Evolutionary conservation across 2,888 invertebrate genomes (phyloP).

Genomic region (Crematogaster levior): DNA sequence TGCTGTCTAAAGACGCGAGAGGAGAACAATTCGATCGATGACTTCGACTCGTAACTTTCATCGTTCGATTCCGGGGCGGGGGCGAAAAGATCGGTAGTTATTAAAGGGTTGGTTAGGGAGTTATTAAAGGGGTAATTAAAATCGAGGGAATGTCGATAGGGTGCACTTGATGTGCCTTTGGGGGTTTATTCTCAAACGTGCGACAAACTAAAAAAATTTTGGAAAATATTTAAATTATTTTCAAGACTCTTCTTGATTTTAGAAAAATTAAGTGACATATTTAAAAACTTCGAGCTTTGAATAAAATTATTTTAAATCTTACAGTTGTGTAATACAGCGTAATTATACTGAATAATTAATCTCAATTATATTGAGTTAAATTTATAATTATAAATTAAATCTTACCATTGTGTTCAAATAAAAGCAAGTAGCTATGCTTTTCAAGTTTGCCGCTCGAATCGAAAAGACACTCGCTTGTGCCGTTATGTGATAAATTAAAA

Average conservation of each 20-base stretch:
- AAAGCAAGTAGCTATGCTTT: not conserved
- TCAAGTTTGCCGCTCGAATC: constrained; percentile 23
- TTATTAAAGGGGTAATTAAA: no score
- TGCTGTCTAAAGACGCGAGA: constrained; percentile 64
- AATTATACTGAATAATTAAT: not conserved
- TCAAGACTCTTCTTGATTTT: not conserved
- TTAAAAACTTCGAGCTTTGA: not conserved
- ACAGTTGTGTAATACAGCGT: no score
- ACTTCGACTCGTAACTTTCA: constrained; percentile 35
- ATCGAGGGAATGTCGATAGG: not conserved
- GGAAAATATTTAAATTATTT: not conserved
- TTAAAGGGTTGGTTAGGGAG: no score
- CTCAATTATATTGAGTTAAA: not conserved
- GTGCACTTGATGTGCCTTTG: constrained; percentile 39
- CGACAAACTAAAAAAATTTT: constrained; percentile 18
- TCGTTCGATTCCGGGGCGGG: constrained; percentile 18
- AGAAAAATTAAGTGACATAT: not conserved
- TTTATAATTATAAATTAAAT: not conserved
- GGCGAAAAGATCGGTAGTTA: no score
- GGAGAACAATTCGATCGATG: constrained; percentile 39
- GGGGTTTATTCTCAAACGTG: not conserved
- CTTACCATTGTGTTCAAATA: not conserved
- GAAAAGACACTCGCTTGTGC: constrained; percentile 39
- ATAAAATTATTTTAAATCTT: no score
- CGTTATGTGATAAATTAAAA: constrained; percentile 29